phyloP scores from a whole-genome alignment of 2,888 invertebrate genomes.

The Melinopterus prodromus region DNA sequence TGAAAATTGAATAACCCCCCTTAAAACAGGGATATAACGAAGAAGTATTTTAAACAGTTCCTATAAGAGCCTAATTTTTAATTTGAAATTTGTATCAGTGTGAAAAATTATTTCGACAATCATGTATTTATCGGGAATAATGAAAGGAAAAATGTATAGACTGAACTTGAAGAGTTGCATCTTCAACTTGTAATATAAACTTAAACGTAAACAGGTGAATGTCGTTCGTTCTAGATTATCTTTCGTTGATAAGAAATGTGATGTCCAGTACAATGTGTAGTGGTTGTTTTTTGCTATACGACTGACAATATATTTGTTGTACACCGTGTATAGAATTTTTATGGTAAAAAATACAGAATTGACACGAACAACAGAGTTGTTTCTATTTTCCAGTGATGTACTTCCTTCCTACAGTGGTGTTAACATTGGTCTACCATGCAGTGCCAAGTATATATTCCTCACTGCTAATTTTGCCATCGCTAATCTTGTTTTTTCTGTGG shows the following conservation, averaged over 20 bases:
- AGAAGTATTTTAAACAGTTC: not conserved
- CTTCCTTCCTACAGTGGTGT: slow-evolving; percentile 63
- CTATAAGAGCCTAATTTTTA: not conserved
- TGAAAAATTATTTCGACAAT: not conserved
- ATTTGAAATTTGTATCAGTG: not conserved
- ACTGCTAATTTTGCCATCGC: slow-evolving; percentile 82
- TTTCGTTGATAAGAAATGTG: not conserved
- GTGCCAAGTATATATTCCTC: slow-evolving; percentile 78
- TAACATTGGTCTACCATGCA: slow-evolving; percentile 76
- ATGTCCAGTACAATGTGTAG: slow-evolving; percentile 4
- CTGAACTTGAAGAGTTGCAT: not conserved
- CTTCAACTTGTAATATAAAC: not conserved
- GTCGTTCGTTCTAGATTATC: not conserved
- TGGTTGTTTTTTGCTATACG: slow-evolving; percentile 4
- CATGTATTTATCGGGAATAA: not conserved
- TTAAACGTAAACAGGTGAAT: not conserved
- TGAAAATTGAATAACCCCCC: not conserved
- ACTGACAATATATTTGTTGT: slow-evolving; percentile 5
- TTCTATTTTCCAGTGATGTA: not conserved
- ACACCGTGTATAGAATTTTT: slow-evolving; percentile 40
- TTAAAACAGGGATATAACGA: not conserved
- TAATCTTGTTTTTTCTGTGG: slow-evolving; percentile 77
- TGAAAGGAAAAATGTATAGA: not conserved
- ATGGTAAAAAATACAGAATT: slow-evolving; percentile 34
- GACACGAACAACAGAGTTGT: slow-evolving; percentile 12